Conservation (phyloP, 2,113 vertebrate species). For the Bagarius yarrelli region DNA sequence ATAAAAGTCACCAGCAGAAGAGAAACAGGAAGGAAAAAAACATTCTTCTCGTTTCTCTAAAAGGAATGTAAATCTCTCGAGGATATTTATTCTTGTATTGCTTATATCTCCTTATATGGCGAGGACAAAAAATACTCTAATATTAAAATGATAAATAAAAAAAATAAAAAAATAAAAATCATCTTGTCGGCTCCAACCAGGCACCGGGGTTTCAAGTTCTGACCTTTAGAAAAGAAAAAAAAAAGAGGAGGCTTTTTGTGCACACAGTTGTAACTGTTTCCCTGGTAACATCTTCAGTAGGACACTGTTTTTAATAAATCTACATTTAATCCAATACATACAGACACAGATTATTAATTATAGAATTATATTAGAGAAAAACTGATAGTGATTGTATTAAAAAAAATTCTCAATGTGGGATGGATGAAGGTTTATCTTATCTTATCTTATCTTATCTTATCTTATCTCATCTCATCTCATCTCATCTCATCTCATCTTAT, state of each 20-base stretch:
- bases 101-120: background rate
- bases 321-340: background rate
- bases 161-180: background rate
- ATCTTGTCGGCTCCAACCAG: background rate
- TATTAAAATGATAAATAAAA: background rate
- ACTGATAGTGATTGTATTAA: too few species aligned
- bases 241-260: background rate
- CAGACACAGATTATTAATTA: too few species aligned
- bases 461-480: too few species aligned
- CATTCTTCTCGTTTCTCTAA: background rate
- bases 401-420: too few species aligned
- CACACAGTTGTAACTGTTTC: background rate
- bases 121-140: background rate
- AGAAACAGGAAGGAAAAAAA: background rate
- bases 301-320: background rate
- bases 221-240: background rate
- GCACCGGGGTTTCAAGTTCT: background rate
- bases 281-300: background rate
- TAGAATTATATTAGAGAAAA: too few species aligned
- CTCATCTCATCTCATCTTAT: too few species aligned
- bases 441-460: too few species aligned
- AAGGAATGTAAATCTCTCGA: background rate
- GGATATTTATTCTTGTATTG: background rate
- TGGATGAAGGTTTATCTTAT: too few species aligned
- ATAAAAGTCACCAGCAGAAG: background rate